Evolutionary conservation across 2,888 invertebrate genomes (phyloP), one percentile per base, ranked within the genome.

Genomic region (Alviniconcha strummeri): DNA sequence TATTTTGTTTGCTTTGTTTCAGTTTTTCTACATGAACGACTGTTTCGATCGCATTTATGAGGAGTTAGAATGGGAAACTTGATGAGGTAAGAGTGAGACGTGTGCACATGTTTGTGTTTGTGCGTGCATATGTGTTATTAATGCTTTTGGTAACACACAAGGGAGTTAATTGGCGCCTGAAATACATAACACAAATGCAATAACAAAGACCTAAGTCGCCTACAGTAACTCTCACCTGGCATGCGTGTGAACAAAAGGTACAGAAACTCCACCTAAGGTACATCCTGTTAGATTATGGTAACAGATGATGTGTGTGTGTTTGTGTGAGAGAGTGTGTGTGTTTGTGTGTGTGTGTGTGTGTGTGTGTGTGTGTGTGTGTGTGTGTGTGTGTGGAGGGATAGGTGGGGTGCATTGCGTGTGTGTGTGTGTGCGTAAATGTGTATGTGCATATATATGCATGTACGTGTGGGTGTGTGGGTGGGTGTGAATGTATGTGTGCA

Each of bases 21-120:
- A 98, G 97, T 97, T 96, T 92, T 96, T 96, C 92, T 98, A 96
- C 95, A 96, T 98, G 92, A 96, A 96, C 94, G 98, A 98, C 94
- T 98, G 99, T 94, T 98, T 99, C 95, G 98, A 98, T 94, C 96
- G 97, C 95, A 97, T 98, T 95, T 96, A 97, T 93, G 98, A 98
- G 93, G 98, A 99, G 86, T 87, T 89, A 82, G 88, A 91, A 80
- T 91, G 90, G 90, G 91, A 91, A 79, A 89, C 89, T 86, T 87
- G 84, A 85, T 83, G 64, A 80, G 82, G 83, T 56, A 77, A 80
- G 78, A 17, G 75, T 60, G 81, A 56, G 75, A 57, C 4, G 60
- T 60, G 13, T 60, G 60, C 13, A n/a, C 54, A 36, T 75, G 64
- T 74, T 60, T 76, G 67, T 76, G 60, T 55, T 19, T 19, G 64